Evolutionary conservation across 2,797 vertebrate species (phyloP), one percentile per base, ranked within the genome.

Genomic region (Heterohyrax brucei): DNA sequence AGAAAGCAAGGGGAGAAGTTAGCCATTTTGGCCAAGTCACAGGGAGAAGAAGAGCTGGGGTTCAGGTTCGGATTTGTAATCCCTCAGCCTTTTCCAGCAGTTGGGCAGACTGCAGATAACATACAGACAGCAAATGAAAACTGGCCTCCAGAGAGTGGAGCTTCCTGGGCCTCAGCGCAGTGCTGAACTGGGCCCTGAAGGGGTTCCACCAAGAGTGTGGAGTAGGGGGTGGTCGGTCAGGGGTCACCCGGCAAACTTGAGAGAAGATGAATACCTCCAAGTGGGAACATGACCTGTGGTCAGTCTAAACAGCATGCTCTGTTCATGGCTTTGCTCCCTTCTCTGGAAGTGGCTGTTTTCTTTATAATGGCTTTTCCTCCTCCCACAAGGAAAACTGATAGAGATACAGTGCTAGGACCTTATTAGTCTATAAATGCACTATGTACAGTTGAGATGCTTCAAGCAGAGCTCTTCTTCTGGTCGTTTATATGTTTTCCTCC

Each of bases 211-310:
- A 24, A 86, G 39, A 85, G 46, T 64, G 2, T 0, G 12, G 46
- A 62, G 21, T 1, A 9, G 59, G 16, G 44, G 39, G 39, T 46
- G 61, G 30, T 4, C 0, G 8, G 7, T 85, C 66, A 18, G 0
- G 0, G n/a, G 70, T 61, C 53, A 19, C 46, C 13, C 28, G 39
- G 59, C 28, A 48, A 73, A 50, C 61, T 22, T 30, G 3, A 53
- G 81, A 59, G 61, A 22, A 46, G 33, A 2, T 0, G 0, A 13
- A 56, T 9, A n/a, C 26, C 75, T 81, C 10, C 22, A 39, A 2
- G 2, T 19, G 21, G 44, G 7, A 48, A 8, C 18, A 3, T 48
- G 80, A 46, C 30, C 33, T 76, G 48, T 1, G 68, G 56, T 33
- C 86, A 21, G 7, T n/a, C 72, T 19, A 7, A 24, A 24, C 48